phyloP scores from a whole-genome alignment of 2,888 invertebrate genomes.

The Geophilus truncorum region DNA sequence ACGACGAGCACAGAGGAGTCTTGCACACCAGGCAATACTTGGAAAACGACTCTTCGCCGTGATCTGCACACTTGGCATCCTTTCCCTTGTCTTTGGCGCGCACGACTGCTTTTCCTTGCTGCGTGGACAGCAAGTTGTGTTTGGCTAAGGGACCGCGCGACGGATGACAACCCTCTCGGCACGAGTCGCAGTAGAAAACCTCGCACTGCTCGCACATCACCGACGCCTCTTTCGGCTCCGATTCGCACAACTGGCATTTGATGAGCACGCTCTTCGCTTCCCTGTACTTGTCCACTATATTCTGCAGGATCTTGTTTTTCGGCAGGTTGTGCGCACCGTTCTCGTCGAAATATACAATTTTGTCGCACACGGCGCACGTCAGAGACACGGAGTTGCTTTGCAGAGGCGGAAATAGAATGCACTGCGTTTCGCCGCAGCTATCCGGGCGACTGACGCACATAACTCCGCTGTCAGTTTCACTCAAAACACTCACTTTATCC shows the following conservation, averaged over 20 bases:
- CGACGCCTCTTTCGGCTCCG: slow-evolving; percentile 64
- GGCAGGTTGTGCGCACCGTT: slow-evolving; percentile 86
- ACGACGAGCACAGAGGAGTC: slow-evolving; percentile 80
- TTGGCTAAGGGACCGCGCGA: slow-evolving; percentile 86
- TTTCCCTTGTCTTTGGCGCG: slow-evolving; percentile 43
- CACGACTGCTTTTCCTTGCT: slow-evolving; percentile 56
- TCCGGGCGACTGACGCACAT: slow-evolving; percentile 84
- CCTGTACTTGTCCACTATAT: slow-evolving; percentile 80
- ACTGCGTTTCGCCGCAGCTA: slow-evolving; percentile 74
- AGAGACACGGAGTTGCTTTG: slow-evolving; percentile 40
- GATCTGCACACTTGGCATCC: slow-evolving; percentile 70
- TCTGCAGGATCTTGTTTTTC: slow-evolving; percentile 86
- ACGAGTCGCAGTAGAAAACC: slow-evolving; percentile 82
- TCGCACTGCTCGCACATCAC: slow-evolving; percentile 91
- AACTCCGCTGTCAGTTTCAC: slow-evolving; percentile 97
- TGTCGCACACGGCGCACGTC: slow-evolving; percentile 71
- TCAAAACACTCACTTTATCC: slow-evolving; percentile 88
- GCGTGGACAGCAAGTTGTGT: slow-evolving; percentile 73
- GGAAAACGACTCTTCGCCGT: slow-evolving; percentile 73
- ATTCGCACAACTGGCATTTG: slow-evolving; percentile 77
- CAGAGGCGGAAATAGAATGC: slow-evolving; percentile 41
- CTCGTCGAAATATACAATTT: slow-evolving; percentile 87
- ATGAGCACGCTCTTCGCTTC: slow-evolving; percentile 58
- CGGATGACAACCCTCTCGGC: slow-evolving; percentile 90
- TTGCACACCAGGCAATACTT: slow-evolving; percentile 90